Evolutionary conservation across 1,140 invertebrate genomes (phyloP).

Genomic region (Hypsibius dujardini): DNA sequence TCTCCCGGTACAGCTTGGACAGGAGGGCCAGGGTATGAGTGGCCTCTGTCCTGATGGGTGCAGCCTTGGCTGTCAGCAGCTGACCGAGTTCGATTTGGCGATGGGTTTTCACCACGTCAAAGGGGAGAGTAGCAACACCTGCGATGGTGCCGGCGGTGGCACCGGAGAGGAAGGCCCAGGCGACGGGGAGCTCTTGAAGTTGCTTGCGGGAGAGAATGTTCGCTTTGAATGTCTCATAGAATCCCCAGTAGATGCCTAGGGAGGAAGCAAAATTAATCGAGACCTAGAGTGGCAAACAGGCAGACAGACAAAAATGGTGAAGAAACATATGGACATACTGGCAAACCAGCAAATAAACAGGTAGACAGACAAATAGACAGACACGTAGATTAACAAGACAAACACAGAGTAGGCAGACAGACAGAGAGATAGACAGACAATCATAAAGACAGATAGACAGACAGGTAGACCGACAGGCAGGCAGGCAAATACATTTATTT

Average conservation of each 20-base stretch:
- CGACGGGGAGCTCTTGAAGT: constrained; percentile 23
- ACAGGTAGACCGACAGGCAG: too few species aligned
- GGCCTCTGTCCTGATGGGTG: not conserved
- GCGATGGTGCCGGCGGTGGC: constrained; percentile 35
- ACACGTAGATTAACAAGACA: too few species aligned
- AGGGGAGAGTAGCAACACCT: constrained; percentile 37
- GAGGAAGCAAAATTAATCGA: too few species aligned
- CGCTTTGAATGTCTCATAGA: constrained; percentile 35
- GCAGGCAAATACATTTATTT: too few species aligned
- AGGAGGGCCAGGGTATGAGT: not conserved
- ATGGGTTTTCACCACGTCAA: constrained; percentile 41
- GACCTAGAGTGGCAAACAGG: too few species aligned
- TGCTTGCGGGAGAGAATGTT: not conserved
- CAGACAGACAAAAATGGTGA: too few species aligned
- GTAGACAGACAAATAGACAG: too few species aligned
- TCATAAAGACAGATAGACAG: too few species aligned
- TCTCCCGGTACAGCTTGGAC: not conserved
- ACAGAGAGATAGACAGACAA: too few species aligned
- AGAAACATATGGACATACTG: too few species aligned
- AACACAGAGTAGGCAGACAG: too few species aligned
- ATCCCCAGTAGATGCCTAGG: constrained; percentile 35
- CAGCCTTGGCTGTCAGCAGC: constrained; percentile 10
- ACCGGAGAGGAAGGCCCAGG: constrained; percentile 33
- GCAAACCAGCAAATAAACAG: too few species aligned
- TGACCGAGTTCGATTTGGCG: constrained; percentile 37